Evolutionary conservation across 2,113 vertebrate species (phyloP).

Genomic region (Chauna torquata): DNA sequence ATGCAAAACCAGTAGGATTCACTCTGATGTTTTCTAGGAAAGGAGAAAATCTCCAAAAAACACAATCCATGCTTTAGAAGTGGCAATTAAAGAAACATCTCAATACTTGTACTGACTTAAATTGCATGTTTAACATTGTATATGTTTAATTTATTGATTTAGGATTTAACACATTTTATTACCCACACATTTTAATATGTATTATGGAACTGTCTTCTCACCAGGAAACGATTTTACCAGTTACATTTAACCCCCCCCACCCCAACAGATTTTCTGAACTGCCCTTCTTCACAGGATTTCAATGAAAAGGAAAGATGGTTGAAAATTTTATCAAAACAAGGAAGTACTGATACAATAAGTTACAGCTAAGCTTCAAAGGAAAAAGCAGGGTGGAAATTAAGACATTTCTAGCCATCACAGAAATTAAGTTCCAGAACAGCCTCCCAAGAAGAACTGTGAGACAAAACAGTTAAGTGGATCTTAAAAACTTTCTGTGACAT

Average conservation of each 20-base stretch:
- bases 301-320: neutral
- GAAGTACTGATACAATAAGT: neutral
- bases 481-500: neutral
- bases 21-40: conserved; percentile 42
- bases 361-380: conserved; percentile 32
- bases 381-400: neutral
- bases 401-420: neutral
- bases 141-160: neutral
- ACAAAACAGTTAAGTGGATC: neutral
- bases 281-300: neutral
- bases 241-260: neutral
- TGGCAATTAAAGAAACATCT: neutral
- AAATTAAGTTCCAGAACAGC: neutral
- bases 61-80: neutral
- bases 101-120: conserved; percentile 26
- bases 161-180: neutral
- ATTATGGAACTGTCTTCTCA: neutral
- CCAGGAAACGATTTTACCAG: neutral
- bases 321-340: conserved; percentile 5
- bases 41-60: conserved; percentile 16
- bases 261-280: neutral
- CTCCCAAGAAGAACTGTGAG: neutral
- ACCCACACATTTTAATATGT: neutral
- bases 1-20: conserved; percentile 47
- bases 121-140: neutral